These are phyloP conservation scores for Lontra canadensis DNA, from an alignment of 2,113 vertebrate species.

Conservation along the genomic window DNA sequence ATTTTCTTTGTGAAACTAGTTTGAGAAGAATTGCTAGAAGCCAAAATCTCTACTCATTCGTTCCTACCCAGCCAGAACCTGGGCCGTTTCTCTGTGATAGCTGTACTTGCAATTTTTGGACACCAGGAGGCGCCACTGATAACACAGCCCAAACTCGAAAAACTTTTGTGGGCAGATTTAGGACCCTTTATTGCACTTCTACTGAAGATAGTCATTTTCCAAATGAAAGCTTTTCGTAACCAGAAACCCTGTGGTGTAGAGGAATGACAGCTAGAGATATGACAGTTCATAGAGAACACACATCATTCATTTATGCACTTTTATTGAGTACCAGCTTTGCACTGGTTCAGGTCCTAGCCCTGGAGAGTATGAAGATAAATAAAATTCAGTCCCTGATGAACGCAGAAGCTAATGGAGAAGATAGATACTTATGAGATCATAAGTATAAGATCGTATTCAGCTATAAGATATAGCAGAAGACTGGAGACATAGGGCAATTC, in stretches of 20 bases:
- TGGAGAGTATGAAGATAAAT: slow-evolving; percentile 15
- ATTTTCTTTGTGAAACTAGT: slow-evolving; percentile 2
- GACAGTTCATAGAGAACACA: not conserved
- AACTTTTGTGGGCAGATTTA: not conserved
- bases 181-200: not conserved
- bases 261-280: not conserved
- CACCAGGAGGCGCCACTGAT: slow-evolving; percentile 59
- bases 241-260: not conserved
- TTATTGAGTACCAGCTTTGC: not conserved
- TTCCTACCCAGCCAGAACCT: not conserved
- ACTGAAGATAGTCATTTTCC: slow-evolving; percentile 5
- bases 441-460: not conserved
- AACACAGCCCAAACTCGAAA: not conserved
- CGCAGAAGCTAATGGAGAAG: not conserved
- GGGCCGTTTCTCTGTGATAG: not conserved
- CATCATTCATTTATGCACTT: not conserved
- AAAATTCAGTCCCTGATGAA: slow-evolving; percentile 23
- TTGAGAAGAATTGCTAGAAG: not conserved
- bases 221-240: slow-evolving; percentile 25
- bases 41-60: not conserved
- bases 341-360: not conserved
- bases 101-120: slow-evolving; percentile 40
- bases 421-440: not conserved
- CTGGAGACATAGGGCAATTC: not conserved
- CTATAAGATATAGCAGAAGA: not conserved